Evolutionary conservation across 2,113 vertebrate species (phyloP).

Genomic region (Rhea americana): DNA sequence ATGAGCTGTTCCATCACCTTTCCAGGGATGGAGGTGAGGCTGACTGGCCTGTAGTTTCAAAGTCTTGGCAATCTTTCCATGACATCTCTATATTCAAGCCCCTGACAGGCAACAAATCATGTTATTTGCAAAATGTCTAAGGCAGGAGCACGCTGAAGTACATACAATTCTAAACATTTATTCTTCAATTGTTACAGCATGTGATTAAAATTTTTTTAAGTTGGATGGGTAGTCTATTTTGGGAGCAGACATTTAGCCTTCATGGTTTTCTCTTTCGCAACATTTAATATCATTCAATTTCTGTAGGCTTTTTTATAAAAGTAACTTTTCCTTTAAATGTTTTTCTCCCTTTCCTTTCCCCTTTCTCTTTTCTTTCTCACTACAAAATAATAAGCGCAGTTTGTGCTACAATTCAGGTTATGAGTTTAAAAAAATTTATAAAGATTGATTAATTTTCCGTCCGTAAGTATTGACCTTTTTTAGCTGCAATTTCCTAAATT

Average conservation of each 20-base stretch:
- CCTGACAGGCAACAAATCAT: too few relatives aligned
- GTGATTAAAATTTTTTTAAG: neutral
- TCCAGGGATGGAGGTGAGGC: too few relatives aligned
- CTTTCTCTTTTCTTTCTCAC: neutral
- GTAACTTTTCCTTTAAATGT: neutral
- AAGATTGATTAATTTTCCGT: neutral
- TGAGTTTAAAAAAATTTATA: neutral
- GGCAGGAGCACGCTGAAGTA: neutral
- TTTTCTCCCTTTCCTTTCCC: neutral
- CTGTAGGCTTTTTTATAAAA: neutral
- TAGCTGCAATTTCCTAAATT: neutral
- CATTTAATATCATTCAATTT: neutral
- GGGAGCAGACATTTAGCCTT: neutral
- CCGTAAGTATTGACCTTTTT: neutral
- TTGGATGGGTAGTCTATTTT: neutral
- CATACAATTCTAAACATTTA: neutral
- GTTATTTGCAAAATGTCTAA: neutral
- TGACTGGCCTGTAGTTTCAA: too few relatives aligned
- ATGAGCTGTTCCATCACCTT: too few relatives aligned
- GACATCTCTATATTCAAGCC: too few relatives aligned
- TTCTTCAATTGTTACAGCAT: neutral
- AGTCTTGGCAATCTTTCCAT: too few relatives aligned
- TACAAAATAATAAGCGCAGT: neutral
- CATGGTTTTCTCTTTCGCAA: neutral
- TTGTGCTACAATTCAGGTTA: neutral